These are phyloP conservation scores for Spondyliosoma cantharus DNA, from an alignment of 2,797 vertebrate genomes.

Conservation along the genomic window DNA sequence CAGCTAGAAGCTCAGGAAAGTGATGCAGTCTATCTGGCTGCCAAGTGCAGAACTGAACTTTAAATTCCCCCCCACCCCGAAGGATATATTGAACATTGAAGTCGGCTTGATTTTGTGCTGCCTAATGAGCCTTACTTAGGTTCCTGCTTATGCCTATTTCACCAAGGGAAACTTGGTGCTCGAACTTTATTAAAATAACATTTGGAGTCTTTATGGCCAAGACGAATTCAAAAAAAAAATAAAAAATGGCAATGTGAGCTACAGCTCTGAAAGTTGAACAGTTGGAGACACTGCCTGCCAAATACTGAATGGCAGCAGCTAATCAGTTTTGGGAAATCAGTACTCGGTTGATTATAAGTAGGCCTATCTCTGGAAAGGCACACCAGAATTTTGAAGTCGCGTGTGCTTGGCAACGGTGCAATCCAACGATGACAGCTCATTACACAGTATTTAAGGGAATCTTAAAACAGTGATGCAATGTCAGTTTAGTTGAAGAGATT, in stretches of 20 bases:
- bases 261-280: slow-evolving; percentile 62
- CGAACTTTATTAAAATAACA: slow-evolving; percentile 40
- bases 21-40: slow-evolving; percentile 52
- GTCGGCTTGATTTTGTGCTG: slow-evolving; percentile 51
- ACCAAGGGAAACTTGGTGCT: slow-evolving; percentile 33
- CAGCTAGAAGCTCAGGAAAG: slow-evolving; percentile 55
- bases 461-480: slow-evolving; percentile 51
- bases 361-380: slow-evolving; percentile 50
- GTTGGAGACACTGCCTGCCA: slow-evolving; percentile 70
- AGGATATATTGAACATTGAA: slow-evolving; percentile 48
- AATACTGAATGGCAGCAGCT: slow-evolving; percentile 61
- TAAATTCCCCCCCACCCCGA: slow-evolving; percentile 30
- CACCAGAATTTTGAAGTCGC: slow-evolving; percentile 47
- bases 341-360: slow-evolving; percentile 62
- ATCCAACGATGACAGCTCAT: slow-evolving; percentile 49
- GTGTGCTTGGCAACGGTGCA: slow-evolving; percentile 45
- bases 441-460: slow-evolving; percentile 58
- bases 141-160: slow-evolving; percentile 39
- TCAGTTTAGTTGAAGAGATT: slow-evolving; percentile 55
- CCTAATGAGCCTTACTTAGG: slow-evolving; percentile 54
- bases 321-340: slow-evolving; percentile 67
- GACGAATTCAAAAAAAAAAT: slow-evolving; percentile 36
- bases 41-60: slow-evolving; percentile 56
- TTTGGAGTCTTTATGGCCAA: slow-evolving; percentile 30
- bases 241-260: slow-evolving; percentile 23